A percentile compares a stretch with the other conserved stretches of the same genome.
Evolutionary conservation across 2,797 vertebrate species (phyloP).

Genomic region (Spinus olivaceus): DNA sequence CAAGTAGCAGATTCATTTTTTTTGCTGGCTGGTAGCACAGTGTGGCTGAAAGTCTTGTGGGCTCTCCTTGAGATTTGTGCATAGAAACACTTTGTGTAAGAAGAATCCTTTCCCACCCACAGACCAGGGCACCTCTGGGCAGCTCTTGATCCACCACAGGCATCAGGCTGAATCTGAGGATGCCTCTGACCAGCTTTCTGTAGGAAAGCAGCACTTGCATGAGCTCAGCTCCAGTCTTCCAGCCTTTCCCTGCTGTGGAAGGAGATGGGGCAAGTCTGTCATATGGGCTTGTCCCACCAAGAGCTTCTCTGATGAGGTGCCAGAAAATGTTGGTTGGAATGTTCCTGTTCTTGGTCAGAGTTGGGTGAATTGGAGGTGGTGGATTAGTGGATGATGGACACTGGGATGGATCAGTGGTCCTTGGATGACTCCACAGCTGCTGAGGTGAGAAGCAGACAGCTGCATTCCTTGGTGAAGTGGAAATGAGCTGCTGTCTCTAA

Average conservation of each 20-base stretch:
- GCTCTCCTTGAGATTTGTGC: not conserved
- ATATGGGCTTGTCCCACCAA: not conserved
- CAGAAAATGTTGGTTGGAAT: not conserved
- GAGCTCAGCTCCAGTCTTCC: not conserved
- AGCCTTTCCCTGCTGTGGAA: not conserved
- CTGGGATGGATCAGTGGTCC: not conserved
- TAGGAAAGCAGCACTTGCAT: not conserved
- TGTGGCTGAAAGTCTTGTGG: not conserved
- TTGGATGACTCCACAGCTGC: not conserved
- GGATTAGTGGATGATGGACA: not conserved
- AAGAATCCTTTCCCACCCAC: not conserved
- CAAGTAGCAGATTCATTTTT: not conserved
- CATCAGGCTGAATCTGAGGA: not conserved
- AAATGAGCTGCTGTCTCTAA: not conserved
- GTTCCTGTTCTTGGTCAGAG: not conserved
- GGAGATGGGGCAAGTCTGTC: not conserved
- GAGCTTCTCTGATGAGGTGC: not conserved
- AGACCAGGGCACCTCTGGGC: not conserved
- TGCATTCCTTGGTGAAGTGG: not conserved
- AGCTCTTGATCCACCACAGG: not conserved
- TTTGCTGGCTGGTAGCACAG: not conserved
- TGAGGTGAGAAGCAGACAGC: not conserved
- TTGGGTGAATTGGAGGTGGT: not conserved
- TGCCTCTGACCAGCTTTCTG: not conserved
- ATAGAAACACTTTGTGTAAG: not conserved